Evolutionary conservation across 2,797 vertebrate species (phyloP), one percentile per base, ranked within the genome.

Genomic region (Anabas testudineus): DNA sequence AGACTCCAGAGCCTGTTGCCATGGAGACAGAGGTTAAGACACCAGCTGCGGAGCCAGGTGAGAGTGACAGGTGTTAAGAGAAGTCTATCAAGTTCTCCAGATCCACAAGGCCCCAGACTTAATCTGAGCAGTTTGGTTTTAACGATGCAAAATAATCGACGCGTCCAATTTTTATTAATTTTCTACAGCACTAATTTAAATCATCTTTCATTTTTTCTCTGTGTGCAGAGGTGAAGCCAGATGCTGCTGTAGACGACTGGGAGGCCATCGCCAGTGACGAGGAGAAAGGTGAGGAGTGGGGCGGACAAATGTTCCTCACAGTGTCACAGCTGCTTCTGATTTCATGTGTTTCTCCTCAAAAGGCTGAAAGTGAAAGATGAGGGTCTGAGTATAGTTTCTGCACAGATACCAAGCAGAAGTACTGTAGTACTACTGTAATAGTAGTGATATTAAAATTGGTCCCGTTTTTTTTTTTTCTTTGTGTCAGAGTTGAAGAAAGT

Each of bases 401-500:
- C 10, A 36, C 5, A 30, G 34, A 13, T 36, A n/a, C n/a, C n/a
- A n/a, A n/a, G n/a, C n/a, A 32, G 30, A 32, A 30, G 30, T 32
- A 15, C 37, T 37, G 36, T 37, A 37, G 36, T 13, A 37, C 32
- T 10, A 34, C 16, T 42, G 41, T 18, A 42, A 9, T n/a, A 2
- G 41, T 42, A 18, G 41, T 43, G n/a, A n/a, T n/a, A 43, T 8
- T 43, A n/a, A 12, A 12, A 4, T 45, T 10, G 9, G 4, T 10
- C 5, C 1, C 45, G 7, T 10, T 10, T 42, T 42, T 42, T n/a
- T n/a, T n/a, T 19, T 7, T 10, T 37, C 9, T 21, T 1, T 30
- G 1, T 64, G 1, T 39, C 89, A 97, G 97, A 97, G 83, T 80
- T 95, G 84, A 97, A 97, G 76, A 97, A 95, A 34, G 92, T 98